phyloP scores from a whole-genome alignment of 2,113 vertebrate species.

The Austrofundulus limnaeus region DNA sequence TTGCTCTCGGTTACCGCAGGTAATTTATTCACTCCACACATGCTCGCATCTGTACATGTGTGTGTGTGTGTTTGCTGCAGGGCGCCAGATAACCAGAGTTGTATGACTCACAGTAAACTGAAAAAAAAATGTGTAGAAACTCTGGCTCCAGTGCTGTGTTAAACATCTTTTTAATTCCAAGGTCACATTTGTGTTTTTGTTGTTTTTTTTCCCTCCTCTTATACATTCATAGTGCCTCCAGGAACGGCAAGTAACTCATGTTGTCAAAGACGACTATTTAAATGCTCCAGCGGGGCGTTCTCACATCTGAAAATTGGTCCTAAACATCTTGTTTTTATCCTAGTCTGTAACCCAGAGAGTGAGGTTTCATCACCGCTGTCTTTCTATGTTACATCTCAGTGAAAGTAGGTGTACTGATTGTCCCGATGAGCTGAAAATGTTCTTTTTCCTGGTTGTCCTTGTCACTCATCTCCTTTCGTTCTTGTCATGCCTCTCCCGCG shows the following conservation, averaged over 20 bases:
- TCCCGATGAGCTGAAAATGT: constrained; percentile 31
- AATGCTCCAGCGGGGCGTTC: constrained; percentile 6
- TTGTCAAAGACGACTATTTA: constrained; percentile 43
- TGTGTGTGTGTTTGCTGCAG: constrained; percentile 42
- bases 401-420: constrained; percentile 45
- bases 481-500: constrained; percentile 21
- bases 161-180: constrained; percentile 61
- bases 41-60: constrained; percentile 1
- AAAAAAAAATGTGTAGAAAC: constrained; percentile 31
- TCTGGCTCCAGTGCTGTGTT: constrained; percentile 41
- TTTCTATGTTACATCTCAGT: constrained; percentile 37
- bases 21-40: constrained; percentile 46
- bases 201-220: neutral
- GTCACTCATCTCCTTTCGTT: constrained; percentile 19
- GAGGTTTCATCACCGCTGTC: constrained; percentile 39
- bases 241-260: constrained; percentile 33
- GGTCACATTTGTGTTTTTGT: constrained; percentile 47
- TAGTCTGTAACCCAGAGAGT: constrained; percentile 30
- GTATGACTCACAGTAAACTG: constrained; percentile 48
- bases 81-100: constrained; percentile 53
- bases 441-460: constrained; percentile 56
- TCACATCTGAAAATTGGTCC: constrained; percentile 34
- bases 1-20: constrained; percentile 36
- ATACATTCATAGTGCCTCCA: constrained; percentile 19
- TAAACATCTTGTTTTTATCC: constrained; percentile 33